phyloP scores from a whole-genome alignment of 2,888 invertebrate species.

The Parasteatoda lunata region DNA sequence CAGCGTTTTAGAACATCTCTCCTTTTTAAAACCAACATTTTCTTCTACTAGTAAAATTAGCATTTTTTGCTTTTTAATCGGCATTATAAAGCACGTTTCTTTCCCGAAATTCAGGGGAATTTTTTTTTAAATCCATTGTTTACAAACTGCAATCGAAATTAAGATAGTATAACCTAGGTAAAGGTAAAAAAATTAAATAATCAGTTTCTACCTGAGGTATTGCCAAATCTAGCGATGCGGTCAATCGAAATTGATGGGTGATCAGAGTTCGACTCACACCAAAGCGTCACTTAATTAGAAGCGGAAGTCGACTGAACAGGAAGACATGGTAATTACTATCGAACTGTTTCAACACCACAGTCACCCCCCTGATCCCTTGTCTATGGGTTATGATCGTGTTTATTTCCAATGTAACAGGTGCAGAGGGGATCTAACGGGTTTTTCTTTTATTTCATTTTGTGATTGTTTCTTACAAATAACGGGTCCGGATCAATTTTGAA shows the following conservation, averaged over 20 bases:
- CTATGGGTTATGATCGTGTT: background rate
- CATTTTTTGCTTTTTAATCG: no score
- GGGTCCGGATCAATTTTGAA: conserved; percentile 18
- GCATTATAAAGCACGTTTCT: no score
- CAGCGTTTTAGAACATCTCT: no score
- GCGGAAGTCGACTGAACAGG: conserved; percentile 65
- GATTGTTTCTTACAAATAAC: conserved; percentile 23
- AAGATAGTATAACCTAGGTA: no score
- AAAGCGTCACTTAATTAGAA: conserved; percentile 65
- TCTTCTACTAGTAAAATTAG: no score
- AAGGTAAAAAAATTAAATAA: no score
- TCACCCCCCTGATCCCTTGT: background rate
- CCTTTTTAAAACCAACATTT: no score
- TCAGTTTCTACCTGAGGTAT: no score
- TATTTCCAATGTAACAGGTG: conserved; percentile 49
- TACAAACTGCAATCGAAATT: no score
- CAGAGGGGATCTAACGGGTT: conserved; percentile 4
- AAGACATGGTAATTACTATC: conserved; percentile 66
- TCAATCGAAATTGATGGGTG: conserved; percentile 38
- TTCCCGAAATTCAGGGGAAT: no score
- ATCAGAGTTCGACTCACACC: conserved; percentile 56
- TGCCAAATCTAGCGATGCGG: conserved; percentile 27
- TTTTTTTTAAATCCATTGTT: no score
- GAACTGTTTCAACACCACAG: conserved; percentile 35
- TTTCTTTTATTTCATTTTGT: background rate